Base-by-base conservation (phyloP, 2,113 vertebrate genomes). In the Pitta sordida region DNA sequence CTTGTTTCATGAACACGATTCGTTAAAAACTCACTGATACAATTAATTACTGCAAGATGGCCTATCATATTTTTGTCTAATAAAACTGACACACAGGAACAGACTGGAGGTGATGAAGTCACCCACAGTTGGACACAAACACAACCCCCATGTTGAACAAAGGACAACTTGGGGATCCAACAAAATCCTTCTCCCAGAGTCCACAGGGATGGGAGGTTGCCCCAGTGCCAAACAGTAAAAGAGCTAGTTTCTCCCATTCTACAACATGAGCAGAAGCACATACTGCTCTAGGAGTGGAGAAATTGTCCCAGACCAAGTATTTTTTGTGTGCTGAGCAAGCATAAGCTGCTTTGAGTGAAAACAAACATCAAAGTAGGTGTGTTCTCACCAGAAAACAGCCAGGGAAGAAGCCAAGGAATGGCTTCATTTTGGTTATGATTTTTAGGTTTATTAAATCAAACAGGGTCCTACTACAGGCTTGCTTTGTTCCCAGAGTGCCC, bases 201-300 rank as follows among this genome's bases (percentile, higher is more conserved):
- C 53, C 59, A 55, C 2, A 1, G 75, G 51, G 37, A 64, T 0
- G 0, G 13, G 41, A 36, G 20, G 8, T 8, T 89, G 58, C 49
- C 78, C 93, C 79, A 86, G 71, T 1, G 10, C 32, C 63, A 75
- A 73, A 34, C 5, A 53, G 34, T 62, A 24, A 29, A 71, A 79
- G 20, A 92, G 4, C 23, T 52, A 8, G 24, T 73, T 91, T 64
- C 14, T 84, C 53, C 20, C 8, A 6, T 26, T 77, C 51, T 39
- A 13, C 49, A 75, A 16, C 44, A 73, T 10, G 15, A 73, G 43
- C 34, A 65, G 44, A 37, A 86, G 44, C 12, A 16, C 24, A 49
- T 1, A 1, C 21, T 3, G 2, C 83, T 52, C 10, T 52, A 44
- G 56, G 13, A 83, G 39, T 27, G 43, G 67, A 80, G 41, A 65